Conservation (phyloP, 2,113 vertebrate genomes). For the Corythornis cristatus region DNA sequence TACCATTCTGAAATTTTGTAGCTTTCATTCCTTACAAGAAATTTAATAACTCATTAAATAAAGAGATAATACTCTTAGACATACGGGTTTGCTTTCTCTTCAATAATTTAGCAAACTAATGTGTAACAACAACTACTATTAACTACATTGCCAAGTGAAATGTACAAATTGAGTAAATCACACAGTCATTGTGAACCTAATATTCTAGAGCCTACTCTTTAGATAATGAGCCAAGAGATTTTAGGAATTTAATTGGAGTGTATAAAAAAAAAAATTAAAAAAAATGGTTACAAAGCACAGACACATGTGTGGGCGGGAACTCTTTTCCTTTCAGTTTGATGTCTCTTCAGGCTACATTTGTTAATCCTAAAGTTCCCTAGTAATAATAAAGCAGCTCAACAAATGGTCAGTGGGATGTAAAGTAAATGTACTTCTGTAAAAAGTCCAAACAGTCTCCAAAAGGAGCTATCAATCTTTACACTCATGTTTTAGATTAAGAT, state of each 20-base stretch:
- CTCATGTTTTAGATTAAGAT: neutral
- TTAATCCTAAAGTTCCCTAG: conserved; percentile 27
- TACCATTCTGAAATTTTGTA: neutral
- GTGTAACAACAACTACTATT: conserved; percentile 19
- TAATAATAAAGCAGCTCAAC: conserved; percentile 14
- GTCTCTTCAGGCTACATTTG: conserved; percentile 26
- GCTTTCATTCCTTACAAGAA: neutral
- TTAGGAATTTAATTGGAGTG: conserved; percentile 54
- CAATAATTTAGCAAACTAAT: conserved; percentile 26
- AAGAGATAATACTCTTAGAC: neutral
- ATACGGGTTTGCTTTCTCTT: neutral
- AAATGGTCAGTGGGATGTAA: neutral
- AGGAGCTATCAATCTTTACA: neutral
- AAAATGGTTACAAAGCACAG: conserved; percentile 22
- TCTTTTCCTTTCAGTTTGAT: conserved; percentile 57
- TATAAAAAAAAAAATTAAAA: neutral
- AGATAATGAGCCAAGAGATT: conserved; percentile 52
- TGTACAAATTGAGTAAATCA: conserved; percentile 56
- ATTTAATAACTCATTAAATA: neutral
- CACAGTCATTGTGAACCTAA: conserved; percentile 28
- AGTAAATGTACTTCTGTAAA: neutral
- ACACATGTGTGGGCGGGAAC: conserved; percentile 27
- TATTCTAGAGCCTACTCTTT: conserved; percentile 50
- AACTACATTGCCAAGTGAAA: conserved; percentile 28
- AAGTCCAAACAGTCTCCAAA: neutral